Conservation (phyloP, 2,888 invertebrate species). For the Operophtera brumata region DNA sequence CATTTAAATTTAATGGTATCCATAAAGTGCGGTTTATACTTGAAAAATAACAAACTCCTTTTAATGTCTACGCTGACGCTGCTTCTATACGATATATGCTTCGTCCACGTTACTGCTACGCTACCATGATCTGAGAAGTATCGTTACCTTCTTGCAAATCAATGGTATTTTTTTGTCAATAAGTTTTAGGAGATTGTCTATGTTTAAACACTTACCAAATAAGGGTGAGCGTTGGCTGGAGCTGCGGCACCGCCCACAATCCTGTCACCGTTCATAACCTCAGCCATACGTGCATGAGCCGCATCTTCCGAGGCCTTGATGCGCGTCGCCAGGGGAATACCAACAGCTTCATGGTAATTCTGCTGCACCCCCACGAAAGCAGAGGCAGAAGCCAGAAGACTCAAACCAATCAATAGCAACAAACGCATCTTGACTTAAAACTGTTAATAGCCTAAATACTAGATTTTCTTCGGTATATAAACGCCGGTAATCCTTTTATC, state of each 20-base stretch:
- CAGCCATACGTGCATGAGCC: too few species aligned
- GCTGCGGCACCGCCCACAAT: background rate
- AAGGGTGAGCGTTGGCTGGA: background rate
- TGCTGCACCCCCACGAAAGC: constrained; percentile 16
- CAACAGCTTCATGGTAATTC: constrained; percentile 18
- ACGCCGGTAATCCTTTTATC: background rate
- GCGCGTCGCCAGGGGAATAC: constrained; percentile 9
- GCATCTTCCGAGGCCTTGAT: constrained; percentile 11
- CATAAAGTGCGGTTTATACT: too few species aligned
- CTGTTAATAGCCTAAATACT: background rate
- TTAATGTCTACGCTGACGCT: too few species aligned
- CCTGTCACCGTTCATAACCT: background rate
- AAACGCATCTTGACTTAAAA: background rate
- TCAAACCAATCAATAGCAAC: background rate
- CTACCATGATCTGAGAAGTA: too few species aligned
- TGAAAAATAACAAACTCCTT: too few species aligned
- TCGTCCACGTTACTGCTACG: too few species aligned
- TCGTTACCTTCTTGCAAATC: too few species aligned
- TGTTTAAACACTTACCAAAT: too few species aligned
- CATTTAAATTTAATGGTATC: too few species aligned
- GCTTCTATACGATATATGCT: too few species aligned
- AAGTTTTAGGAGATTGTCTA: too few species aligned
- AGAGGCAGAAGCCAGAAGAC: constrained; percentile 23
- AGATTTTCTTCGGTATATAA: background rate
- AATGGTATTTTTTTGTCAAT: too few species aligned